These are phyloP conservation scores for Drosophila kohkoa DNA, from an alignment of 1,140 invertebrate genomes.

Conservation along the genomic window DNA sequence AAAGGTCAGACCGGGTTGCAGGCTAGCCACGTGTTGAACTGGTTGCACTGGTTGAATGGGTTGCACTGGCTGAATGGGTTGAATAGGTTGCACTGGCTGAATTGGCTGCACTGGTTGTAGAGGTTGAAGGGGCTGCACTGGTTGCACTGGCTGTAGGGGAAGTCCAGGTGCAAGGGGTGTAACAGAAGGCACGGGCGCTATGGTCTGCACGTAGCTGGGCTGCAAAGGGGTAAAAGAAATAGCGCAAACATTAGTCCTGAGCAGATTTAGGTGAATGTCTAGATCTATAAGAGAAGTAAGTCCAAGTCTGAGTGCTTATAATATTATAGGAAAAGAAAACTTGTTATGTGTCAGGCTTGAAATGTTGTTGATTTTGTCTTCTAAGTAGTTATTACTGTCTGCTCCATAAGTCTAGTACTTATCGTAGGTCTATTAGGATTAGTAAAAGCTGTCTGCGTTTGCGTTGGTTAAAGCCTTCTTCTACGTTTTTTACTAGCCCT, in stretches of 20 bases:
- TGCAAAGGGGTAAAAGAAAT: conserved; percentile 10
- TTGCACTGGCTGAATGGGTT: conserved; percentile 48
- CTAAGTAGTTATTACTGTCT: too few relatives aligned
- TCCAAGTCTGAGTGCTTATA: too few relatives aligned
- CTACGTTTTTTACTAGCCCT: too few relatives aligned
- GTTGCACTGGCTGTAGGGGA: conserved; percentile 41
- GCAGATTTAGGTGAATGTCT: too few relatives aligned
- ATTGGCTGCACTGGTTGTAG: conserved; percentile 54
- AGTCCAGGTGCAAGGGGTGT: conserved; percentile 17
- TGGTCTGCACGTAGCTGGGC: conserved; percentile 59
- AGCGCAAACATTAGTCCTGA: not conserved
- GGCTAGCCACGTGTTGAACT: conserved; percentile 43
- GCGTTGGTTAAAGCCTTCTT: too few relatives aligned
- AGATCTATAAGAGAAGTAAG: too few relatives aligned
- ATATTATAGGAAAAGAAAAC: too few relatives aligned
- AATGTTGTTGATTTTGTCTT: too few relatives aligned
- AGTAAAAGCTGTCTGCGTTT: too few relatives aligned
- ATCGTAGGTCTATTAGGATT: too few relatives aligned
- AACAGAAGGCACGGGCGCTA: conserved; percentile 41
- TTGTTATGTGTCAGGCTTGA: too few relatives aligned
- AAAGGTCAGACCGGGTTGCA: conserved; percentile 52
- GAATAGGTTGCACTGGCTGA: conserved; percentile 54
- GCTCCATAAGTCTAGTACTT: too few relatives aligned
- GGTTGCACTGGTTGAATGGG: conserved; percentile 54
- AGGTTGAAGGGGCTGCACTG: conserved; percentile 38